A percentile compares a stretch with the other conserved stretches of the same genome.
Conservation (phyloP, 2,888 invertebrate species). For the Drosophila seclusa region DNA sequence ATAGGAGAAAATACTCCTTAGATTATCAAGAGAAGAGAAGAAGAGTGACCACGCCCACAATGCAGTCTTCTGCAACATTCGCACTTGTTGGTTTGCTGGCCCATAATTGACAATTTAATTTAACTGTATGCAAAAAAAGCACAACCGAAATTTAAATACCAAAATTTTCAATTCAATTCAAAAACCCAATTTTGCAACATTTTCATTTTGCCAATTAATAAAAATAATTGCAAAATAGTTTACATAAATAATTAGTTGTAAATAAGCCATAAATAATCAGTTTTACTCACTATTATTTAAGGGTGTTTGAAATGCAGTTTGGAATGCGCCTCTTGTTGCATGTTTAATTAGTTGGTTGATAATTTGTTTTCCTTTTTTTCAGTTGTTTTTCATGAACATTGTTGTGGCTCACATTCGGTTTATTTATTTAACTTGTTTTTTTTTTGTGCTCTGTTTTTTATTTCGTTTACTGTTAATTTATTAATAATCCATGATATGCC, state of each 20-base stretch:
- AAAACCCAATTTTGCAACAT: not conserved
- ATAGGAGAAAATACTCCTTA: not conserved
- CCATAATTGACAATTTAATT: conserved; percentile 84
- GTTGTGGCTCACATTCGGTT: conserved; percentile 54
- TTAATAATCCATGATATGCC: conserved; percentile 75
- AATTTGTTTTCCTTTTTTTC: conserved; percentile 12
- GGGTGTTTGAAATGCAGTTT: conserved; percentile 35
- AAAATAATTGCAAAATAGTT: not conserved
- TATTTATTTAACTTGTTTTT: conserved; percentile 65
- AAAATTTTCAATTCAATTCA: not conserved
- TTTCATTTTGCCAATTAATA: not conserved
- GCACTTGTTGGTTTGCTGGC: conserved; percentile 55
- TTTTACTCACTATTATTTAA: conserved; percentile 15
- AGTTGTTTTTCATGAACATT: conserved; percentile 40
- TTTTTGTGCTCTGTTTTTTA: conserved; percentile 13
- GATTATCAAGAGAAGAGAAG: not conserved
- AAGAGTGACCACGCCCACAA: not conserved
- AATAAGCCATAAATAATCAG: not conserved
- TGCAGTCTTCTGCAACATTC: not conserved
- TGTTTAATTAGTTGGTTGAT: conserved; percentile 74
- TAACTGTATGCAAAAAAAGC: conserved; percentile 67
- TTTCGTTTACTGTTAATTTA: conserved; percentile 65
- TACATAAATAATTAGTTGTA: not conserved
- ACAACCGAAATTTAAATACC: conserved; percentile 25
- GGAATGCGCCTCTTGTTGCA: conserved; percentile 34